Base-by-base conservation (phyloP, 2,797 vertebrate genomes). In the Pelodytes ibericus region DNA sequence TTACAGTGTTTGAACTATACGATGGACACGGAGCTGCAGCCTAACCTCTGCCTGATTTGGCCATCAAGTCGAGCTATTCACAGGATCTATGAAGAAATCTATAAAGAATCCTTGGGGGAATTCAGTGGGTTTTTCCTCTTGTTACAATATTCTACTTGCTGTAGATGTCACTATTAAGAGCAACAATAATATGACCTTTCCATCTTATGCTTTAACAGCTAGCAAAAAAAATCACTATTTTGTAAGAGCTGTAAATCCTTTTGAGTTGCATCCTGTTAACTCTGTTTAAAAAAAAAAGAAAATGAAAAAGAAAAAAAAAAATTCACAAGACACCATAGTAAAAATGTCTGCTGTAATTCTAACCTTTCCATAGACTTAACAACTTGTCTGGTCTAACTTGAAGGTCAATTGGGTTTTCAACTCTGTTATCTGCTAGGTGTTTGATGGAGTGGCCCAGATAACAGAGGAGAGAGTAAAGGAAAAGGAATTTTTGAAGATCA, bases 391-490 rank as follows among this genome's bases (percentile, higher is more conserved):
- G 88, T 86, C 87, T 88, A 87, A 82, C 89, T 85, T 91, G 93
- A 95, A 96, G 95, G 95, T 96, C 92, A 90, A 94, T 91, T 93
- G 94, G 92, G 93, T 95, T 95, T 95, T 95, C 88, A 90, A 83
- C 87, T 90, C 87, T 91, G 92, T 95, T 96, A 96, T 96, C 95
- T 92, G 88, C 64, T 36, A 84, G 88, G 84, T 89, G 90, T 94
- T 91, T 96, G 95, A 98, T 96, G 92, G 92, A 94, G 91, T 91
- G 88, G 92, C 89, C 92, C 87, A 93, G 95, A 97, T 97, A 96
- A 95, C 89, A 89, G 84, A 87, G 83, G 86, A 91, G 89, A 90
- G 91, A 91, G 93, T 90, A 92, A 91, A 92, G 90, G 93, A 89
- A 89, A 89, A 86, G 81, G 84, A 86, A 82, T 69, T 69, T 91